A percentile compares a stretch with the other conserved stretches of the same genome.
These are phyloP conservation scores for Serilophus lunatus DNA, from an alignment of 2,113 vertebrate species.

Conservation along the genomic window DNA sequence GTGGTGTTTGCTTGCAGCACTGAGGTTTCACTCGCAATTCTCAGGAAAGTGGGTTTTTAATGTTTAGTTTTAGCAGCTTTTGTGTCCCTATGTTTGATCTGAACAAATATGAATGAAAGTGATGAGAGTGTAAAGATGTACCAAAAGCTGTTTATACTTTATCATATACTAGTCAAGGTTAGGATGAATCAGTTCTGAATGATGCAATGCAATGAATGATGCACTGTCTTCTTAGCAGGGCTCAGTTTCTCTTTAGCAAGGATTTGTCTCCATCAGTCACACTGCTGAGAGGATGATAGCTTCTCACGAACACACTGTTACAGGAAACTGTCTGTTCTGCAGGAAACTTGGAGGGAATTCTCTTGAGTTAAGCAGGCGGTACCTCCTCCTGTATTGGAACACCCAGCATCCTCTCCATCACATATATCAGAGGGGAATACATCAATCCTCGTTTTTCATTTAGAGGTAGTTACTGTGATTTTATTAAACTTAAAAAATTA, in stretches of 20 bases:
- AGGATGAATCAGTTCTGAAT: neutral
- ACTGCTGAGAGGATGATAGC: neutral
- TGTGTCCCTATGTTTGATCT: neutral
- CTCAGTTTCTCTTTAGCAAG: neutral
- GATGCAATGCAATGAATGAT: neutral
- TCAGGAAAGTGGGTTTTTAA: neutral
- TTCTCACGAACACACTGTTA: neutral
- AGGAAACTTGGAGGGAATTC: neutral
- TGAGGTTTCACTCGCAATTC: neutral
- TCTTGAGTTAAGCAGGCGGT: neutral
- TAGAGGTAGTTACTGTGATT: neutral
- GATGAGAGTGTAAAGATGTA: neutral
- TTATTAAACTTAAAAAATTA: neutral
- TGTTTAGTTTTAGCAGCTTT: neutral
- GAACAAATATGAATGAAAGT: neutral
- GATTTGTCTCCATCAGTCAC: neutral
- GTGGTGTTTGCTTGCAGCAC: neutral
- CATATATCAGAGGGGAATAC: neutral
- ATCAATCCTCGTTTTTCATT: neutral
- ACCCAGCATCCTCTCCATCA: neutral
- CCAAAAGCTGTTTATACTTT: neutral
- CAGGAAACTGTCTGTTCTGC: neutral
- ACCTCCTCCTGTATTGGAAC: neutral
- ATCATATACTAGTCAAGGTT: neutral
- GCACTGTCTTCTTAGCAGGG: neutral